Evolutionary conservation across 2,113 vertebrate species (phyloP).

Genomic region (Daboia siamensis): DNA sequence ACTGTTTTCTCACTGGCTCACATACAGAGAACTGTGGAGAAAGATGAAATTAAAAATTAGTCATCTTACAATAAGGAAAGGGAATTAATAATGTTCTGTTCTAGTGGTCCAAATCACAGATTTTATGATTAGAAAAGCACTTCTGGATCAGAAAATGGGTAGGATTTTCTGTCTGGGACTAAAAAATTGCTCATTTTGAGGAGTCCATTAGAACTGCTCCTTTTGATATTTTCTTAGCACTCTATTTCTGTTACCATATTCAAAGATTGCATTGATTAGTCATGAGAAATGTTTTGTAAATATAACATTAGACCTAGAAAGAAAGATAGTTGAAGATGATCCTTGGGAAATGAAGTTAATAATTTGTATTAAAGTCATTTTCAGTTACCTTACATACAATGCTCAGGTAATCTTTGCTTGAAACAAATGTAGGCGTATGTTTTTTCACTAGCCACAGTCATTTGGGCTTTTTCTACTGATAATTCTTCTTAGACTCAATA

Average conservation of each 20-base stretch:
- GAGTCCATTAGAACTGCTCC: neutral
- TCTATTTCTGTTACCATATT: neutral
- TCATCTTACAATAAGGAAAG: neutral
- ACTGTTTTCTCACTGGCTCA: neutral
- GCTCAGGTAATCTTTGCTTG: neutral
- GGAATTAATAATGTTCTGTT: neutral
- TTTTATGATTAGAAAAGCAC: neutral
- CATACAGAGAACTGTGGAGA: neutral
- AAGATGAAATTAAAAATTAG: neutral
- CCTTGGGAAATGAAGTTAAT: neutral
- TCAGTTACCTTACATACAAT: neutral
- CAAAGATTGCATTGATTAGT: neutral
- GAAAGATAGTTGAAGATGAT: neutral
- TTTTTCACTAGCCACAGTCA: neutral
- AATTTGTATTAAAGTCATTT: neutral
- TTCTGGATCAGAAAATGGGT: neutral
- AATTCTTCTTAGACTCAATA: neutral
- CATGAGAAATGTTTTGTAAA: neutral
- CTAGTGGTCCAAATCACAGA: neutral
- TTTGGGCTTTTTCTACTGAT: neutral
- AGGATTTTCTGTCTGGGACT: neutral
- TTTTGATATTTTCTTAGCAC: neutral
- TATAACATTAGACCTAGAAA: neutral
- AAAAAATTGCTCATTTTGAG: neutral
- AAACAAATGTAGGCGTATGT: neutral